Evolutionary conservation across 2,888 invertebrate genomes (phyloP).

Genomic region (Leucozona laternaria): DNA sequence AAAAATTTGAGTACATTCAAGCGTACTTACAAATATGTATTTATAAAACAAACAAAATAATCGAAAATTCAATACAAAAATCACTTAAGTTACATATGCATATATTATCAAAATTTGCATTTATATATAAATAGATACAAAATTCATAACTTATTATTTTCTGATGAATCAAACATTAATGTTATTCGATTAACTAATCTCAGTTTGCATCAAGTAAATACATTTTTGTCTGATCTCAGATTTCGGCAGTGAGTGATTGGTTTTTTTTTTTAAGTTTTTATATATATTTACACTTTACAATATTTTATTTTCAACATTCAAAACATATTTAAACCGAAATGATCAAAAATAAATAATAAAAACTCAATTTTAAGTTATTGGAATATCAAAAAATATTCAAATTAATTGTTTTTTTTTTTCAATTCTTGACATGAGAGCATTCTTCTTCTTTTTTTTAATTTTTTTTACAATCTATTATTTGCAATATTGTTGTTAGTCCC

Average conservation of each 20-base stretch:
- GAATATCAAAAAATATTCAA: conserved; percentile 63
- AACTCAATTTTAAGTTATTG: conserved; percentile 14
- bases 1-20: conserved; percentile 68
- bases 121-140: background rate
- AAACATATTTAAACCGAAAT: conserved; percentile 56
- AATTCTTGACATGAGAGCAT: background rate
- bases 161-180: background rate
- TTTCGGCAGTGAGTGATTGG: conserved; percentile 82
- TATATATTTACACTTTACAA: conserved; percentile 64
- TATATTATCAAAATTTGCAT: background rate
- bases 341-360: conserved; percentile 17
- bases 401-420: conserved; percentile 8
- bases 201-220: conserved; percentile 16
- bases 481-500: conserved; percentile 81
- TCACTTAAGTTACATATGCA: conserved; percentile 19
- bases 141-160: conserved; percentile 47
- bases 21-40: conserved; percentile 26
- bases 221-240: conserved; percentile 58
- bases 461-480: conserved; percentile 80
- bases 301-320: conserved; percentile 51
- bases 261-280: conserved; percentile 78
- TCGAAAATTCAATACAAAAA: conserved; percentile 8
- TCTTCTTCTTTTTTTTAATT: conserved; percentile 15
- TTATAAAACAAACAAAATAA: conserved; percentile 22
- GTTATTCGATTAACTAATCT: conserved; percentile 20